Evolutionary conservation across 2,113 vertebrate species (phyloP), one percentile per base, ranked within the genome.

Genomic region (Narcine bancroftii): DNA sequence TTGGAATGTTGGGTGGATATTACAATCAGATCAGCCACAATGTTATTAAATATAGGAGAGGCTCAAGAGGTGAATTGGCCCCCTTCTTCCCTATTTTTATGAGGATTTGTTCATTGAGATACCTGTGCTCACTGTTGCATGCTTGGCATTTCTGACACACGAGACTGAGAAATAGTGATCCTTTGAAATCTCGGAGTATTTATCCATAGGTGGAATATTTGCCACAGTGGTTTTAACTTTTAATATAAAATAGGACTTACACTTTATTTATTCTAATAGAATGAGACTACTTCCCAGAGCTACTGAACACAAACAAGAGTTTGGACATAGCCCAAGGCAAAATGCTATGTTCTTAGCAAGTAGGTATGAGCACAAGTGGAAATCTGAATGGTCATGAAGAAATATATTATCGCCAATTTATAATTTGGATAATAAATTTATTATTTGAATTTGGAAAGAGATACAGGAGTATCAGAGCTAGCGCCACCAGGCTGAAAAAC

Each of bases 81-180:
- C n/a, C 26, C 17, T 15, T 24, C 65, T 0, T 66, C 15, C 13
- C 65, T 66, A 69, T 60, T 60, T 60, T 60, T 60, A 60, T 60
- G 15, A n/a, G n/a, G n/a, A n/a, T n/a, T n/a, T 60, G 56, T 69
- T 69, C 39, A 69, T 42, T 33, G 24, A 24, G 24, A 47, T 26
- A 29, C 36, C 39, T 69, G 36, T 69, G 50, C 13, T 10, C 15
- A 85, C 19, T 47, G 65, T 69, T 33, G 63, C 9, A 47, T 47
- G 13, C 29, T 10, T 45, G 65, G 36, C 66, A 71, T 21, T 26
- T 24, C 42, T 42, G 39, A 42, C 39, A 19, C 36, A 42, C 33
- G 89, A 47, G 89, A 91, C 47, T 91, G 42, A 47, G 24, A 91
- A 66, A 47, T 91, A 53, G 17, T 39, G 81, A 87, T 36, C 56